phyloP scores from a whole-genome alignment of 2,888 invertebrate genomes.

The Drosophila gaucha region DNA sequence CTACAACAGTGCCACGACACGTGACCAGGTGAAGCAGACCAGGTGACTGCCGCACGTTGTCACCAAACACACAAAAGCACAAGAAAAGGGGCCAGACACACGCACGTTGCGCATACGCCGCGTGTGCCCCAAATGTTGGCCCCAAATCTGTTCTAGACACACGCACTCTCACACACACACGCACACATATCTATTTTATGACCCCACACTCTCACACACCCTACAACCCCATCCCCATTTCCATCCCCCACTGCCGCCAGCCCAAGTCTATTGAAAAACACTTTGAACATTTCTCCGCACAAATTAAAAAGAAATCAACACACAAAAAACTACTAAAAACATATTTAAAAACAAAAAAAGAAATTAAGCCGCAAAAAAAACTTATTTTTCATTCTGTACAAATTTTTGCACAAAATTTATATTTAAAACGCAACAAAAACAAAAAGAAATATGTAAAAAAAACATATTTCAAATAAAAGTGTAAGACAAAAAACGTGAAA shows the following conservation, averaged over 20 bases:
- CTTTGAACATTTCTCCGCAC: not conserved
- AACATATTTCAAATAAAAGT: not conserved
- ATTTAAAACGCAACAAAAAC: constrained; percentile 46
- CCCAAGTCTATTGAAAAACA: constrained; percentile 2
- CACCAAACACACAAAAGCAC: constrained; percentile 30
- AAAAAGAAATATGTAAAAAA: constrained; percentile 3
- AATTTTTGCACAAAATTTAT: constrained; percentile 37
- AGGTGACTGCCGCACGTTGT: constrained; percentile 69
- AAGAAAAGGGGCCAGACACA: constrained; percentile 2
- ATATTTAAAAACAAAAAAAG: constrained; percentile 4
- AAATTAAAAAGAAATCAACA: constrained; percentile 9
- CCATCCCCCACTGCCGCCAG: not conserved
- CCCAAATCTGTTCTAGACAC: constrained; percentile 23
- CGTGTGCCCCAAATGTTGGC: not conserved
- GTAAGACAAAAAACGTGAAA: not conserved
- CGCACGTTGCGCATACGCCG: constrained; percentile 51
- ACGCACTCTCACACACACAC: not conserved
- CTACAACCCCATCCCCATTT: too few relatives aligned
- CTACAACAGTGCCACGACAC: constrained; percentile 35
- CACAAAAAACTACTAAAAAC: not conserved
- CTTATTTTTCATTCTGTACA: constrained; percentile 20
- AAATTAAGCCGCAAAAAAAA: constrained; percentile 1
- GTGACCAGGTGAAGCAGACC: constrained; percentile 51
- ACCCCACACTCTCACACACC: not conserved
- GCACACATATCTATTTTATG: not conserved